phyloP scores from a whole-genome alignment of 2,888 invertebrate genomes.

The Mycalesis mineus region DNA sequence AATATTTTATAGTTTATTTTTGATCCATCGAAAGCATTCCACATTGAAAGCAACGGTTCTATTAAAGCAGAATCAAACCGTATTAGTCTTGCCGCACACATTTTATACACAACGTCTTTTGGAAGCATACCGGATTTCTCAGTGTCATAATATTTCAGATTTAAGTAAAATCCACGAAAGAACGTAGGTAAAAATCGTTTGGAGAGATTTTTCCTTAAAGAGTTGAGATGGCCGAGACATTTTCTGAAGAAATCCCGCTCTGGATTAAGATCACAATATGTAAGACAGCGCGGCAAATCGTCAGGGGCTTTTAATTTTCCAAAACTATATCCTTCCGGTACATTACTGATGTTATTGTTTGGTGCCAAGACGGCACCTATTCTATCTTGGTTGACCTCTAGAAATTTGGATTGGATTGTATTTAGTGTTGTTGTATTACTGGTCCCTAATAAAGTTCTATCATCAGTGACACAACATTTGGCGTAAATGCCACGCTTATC shows the following conservation, averaged over 20 bases:
- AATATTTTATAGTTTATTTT: constrained; percentile 72
- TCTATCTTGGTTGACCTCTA: constrained; percentile 48
- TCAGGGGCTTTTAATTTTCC: constrained; percentile 64
- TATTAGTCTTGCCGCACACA: constrained; percentile 60
- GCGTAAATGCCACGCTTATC: constrained; percentile 71
- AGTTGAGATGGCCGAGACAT: constrained; percentile 68
- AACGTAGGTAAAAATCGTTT: constrained; percentile 51
- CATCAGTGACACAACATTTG: constrained; percentile 63
- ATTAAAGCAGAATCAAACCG: constrained; percentile 66
- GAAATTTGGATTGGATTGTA: constrained; percentile 60
- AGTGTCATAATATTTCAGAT: constrained; percentile 54
- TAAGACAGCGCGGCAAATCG: constrained; percentile 65
- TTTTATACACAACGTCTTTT: constrained; percentile 58
- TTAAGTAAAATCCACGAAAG: constrained; percentile 50
- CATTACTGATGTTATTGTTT: constrained; percentile 63
- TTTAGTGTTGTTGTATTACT: constrained; percentile 50
- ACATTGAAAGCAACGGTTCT: constrained; percentile 66
- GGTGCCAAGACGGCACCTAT: constrained; percentile 66
- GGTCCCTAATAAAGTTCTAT: constrained; percentile 52
- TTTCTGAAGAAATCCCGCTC: constrained; percentile 57
- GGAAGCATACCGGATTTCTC: constrained; percentile 66
- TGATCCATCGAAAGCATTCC: constrained; percentile 65
- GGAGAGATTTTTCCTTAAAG: constrained; percentile 51
- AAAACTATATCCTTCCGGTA: constrained; percentile 68
- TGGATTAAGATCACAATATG: constrained; percentile 50